A percentile compares a stretch with the other conserved stretches of the same genome.
Conservation (phyloP, 1,140 invertebrate genomes). For the Megathymus violae region DNA sequence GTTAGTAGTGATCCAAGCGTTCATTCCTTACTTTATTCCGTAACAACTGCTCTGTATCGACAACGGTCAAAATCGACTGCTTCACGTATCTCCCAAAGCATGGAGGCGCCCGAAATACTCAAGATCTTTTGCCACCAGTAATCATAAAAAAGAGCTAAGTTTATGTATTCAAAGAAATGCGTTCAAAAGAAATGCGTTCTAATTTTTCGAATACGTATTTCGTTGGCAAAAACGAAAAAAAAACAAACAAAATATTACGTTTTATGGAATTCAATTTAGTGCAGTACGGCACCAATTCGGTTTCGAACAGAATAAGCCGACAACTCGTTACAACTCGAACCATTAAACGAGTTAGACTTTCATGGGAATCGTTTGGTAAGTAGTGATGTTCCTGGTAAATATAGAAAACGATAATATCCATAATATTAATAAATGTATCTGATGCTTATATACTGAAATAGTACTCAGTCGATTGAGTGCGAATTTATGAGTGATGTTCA, state of each 20-base stretch:
- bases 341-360: slow-evolving; percentile 64
- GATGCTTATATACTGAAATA: neutral
- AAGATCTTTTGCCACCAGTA: too few species aligned
- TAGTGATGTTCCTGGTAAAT: slow-evolving; percentile 35
- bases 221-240: slow-evolving; percentile 13
- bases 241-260: slow-evolving; percentile 33
- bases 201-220: neutral
- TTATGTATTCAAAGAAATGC: neutral
- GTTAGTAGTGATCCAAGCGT: too few species aligned
- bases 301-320: slow-evolving; percentile 51
- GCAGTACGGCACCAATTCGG: slow-evolving; percentile 57
- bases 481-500: too few species aligned
- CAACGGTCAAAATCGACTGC: too few species aligned
- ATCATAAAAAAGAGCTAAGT: too few species aligned
- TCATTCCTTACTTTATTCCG: too few species aligned
- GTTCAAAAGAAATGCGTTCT: neutral
- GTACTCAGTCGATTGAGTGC: neutral
- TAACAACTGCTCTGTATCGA: too few species aligned
- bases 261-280: slow-evolving; percentile 48
- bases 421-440: neutral
- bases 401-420: neutral
- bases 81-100: too few species aligned
- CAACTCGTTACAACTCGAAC: slow-evolving; percentile 67
- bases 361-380: slow-evolving; percentile 44
- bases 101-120: too few species aligned